These are phyloP conservation scores for Amiota mariae DNA, from an alignment of 2,888 invertebrate species.

Conservation along the genomic window DNA sequence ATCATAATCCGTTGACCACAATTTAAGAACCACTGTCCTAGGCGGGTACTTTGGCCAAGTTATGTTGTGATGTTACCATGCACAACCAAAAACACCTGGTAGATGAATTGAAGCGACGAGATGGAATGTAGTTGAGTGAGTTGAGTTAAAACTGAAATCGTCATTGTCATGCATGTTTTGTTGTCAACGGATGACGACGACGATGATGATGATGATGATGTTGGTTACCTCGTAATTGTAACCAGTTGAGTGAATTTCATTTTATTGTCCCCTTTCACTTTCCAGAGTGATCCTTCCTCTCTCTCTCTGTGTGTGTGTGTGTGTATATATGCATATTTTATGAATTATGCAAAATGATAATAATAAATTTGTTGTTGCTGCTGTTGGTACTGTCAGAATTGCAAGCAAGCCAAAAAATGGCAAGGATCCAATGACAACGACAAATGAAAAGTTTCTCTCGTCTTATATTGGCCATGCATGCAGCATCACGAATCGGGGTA, in stretches of 20 bases:
- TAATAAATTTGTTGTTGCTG: slow-evolving; percentile 52
- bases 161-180: no score
- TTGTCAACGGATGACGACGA: no score
- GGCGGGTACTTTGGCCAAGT: no score
- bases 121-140: background rate
- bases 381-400: slow-evolving; percentile 36
- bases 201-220: background rate
- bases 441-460: slow-evolving; percentile 9
- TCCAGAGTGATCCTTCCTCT: no score
- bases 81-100: background rate
- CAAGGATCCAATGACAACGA: no score
- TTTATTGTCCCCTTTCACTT: no score
- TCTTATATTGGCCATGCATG: no score
- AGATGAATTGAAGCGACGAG: background rate
- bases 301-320: background rate
- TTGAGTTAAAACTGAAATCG: background rate
- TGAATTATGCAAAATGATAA: slow-evolving; percentile 53
- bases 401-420: background rate
- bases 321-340: slow-evolving; percentile 36
- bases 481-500: background rate
- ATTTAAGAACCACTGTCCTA: no score
- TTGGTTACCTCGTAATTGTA: slow-evolving; percentile 3
- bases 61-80: no score
- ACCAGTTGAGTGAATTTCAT: slow-evolving; percentile 10
- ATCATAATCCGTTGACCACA: no score